Evolutionary conservation across 2,113 vertebrate genomes (phyloP), one percentile per base, ranked within the genome.

Genomic region (Poeciliopsis prolifica): DNA sequence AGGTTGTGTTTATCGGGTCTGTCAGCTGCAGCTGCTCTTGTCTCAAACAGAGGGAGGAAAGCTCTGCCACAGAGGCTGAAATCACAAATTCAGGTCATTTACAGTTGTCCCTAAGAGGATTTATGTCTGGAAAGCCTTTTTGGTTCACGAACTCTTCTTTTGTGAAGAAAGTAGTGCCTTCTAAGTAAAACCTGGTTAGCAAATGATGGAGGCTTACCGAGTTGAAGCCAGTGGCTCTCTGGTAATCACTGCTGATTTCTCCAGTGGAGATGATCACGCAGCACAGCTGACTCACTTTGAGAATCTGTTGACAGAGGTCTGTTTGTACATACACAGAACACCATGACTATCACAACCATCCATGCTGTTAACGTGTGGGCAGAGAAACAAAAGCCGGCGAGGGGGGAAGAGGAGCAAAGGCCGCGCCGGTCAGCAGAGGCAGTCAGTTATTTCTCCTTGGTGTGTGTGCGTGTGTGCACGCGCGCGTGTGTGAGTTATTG

Each of bases 361-460:
- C 22, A 63, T 29, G 14, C 17, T 29, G 61, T n/a, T 29, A 81
- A 44, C 22, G 54, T 62, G 54, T 68, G 54, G 70, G 30, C 5
- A 33, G 54, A n/a, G 62, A 72, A 67, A 54, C 17, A 2, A 68
- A 22, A 68, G 29, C 35, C 11, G 22, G n/a, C 24, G 61, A 68
- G 37, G 42, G 60, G 37, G 44, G 30, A 77, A 77, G 17, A 77
- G 69, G 60, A 51, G 17, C 44, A 44, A 72, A 48, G 61, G 44
- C 15, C 29, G 15, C 28, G 44, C 64, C 29, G 24, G 40, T 1
- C 22, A 42, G 22, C 63, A 75, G 29, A 66, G 4, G 24, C 35
- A 30, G 42, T 31, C 22, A 58, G 68, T 65, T 70, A 26, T 70
- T 77, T 73, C 1, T 51, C 26, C 17, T 26, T 0, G 6, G 40